These are phyloP conservation scores for Pachycephala philippinensis DNA, from an alignment of 2,113 vertebrate species.

Conservation along the genomic window DNA sequence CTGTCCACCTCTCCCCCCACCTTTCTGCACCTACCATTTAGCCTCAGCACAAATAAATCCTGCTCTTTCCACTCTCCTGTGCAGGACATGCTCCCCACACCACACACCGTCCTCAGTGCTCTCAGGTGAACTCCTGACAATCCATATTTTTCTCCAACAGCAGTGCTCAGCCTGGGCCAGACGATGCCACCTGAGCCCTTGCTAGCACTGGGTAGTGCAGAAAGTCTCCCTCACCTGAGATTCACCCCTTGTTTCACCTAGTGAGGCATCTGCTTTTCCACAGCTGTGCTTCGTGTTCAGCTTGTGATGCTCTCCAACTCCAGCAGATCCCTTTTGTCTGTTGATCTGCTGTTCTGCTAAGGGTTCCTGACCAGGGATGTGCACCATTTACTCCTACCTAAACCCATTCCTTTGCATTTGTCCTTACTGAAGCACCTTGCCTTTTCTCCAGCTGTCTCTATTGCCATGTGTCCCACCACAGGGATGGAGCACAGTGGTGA, in stretches of 20 bases:
- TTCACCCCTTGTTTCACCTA: accelerated
- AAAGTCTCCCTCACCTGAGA: neutral
- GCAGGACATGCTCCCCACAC: accelerated
- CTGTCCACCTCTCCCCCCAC: accelerated
- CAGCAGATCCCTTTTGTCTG: neutral
- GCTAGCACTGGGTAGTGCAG: neutral
- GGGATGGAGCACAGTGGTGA: neutral
- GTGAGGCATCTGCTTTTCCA: neutral
- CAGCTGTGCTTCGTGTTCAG: accelerated
- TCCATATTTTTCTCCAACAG: neutral
- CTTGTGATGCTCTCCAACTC: neutral
- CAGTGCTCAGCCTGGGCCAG: neutral
- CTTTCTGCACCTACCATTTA: neutral
- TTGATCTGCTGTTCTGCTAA: neutral
- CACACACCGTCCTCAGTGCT: neutral
- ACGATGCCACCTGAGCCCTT: neutral
- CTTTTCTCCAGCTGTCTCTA: neutral
- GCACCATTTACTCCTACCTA: neutral
- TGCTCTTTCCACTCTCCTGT: neutral
- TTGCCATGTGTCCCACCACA: accelerated
- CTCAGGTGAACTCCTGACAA: neutral
- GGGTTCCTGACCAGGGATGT: accelerated
- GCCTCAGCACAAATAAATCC: neutral
- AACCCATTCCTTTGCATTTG: neutral
- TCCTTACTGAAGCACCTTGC: accelerated